Conservation (phyloP, 2,113 vertebrate species). For the Aegotheles bennettii region DNA sequence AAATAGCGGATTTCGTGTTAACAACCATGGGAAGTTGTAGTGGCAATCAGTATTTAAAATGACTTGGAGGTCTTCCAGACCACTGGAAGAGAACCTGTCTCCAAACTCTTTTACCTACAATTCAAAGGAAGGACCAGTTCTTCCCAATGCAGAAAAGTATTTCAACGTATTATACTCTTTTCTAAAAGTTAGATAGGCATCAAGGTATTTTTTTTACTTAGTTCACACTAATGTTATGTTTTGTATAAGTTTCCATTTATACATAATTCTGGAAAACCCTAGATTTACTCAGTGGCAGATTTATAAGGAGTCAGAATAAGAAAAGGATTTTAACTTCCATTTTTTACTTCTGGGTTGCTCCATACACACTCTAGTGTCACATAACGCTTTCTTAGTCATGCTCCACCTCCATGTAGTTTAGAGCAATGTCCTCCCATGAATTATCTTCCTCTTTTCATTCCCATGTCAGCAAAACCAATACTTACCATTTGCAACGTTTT, state of each 20-base stretch:
- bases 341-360: neutral
- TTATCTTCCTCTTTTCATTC: neutral
- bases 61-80: neutral
- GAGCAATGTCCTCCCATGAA: neutral
- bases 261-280: neutral
- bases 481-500: neutral
- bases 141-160: too few relatives aligned
- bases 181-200: neutral
- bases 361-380: neutral
- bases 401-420: rapidly evolving
- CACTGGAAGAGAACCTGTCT: neutral
- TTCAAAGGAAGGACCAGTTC: too few relatives aligned
- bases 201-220: neutral
- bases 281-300: neutral
- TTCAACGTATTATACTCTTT: neutral
- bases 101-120: neutral
- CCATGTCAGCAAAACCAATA: rapidly evolving
- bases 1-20: neutral
- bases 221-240: neutral
- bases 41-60: neutral
- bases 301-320: neutral
- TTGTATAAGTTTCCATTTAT: neutral
- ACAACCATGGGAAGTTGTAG: neutral
- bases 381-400: neutral
- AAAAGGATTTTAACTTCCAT: neutral